Evolutionary conservation across 2,113 vertebrate species (phyloP), one percentile per base, ranked within the genome.

Genomic region (Stomatorhinus ivindoensis): DNA sequence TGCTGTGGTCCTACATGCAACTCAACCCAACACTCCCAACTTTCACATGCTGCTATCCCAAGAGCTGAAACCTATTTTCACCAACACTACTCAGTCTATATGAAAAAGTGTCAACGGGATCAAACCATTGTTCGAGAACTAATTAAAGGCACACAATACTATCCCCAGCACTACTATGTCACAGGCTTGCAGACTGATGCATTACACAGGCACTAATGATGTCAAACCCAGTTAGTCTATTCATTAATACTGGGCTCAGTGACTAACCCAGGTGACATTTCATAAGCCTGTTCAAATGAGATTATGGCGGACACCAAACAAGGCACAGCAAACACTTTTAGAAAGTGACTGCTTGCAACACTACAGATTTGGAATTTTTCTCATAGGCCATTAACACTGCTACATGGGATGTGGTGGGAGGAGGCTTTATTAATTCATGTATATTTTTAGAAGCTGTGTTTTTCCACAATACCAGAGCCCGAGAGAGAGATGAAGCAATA

Each of bases 381-480:
- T 27, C n/a, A 61, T n/a, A 65, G 21, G 19, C 15, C 24, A 7
- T 44, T 47, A 35, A 15, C n/a, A 21, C 42, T 50, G 8, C 48
- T n/a, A 35, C 19, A 88, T 13, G 31, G 31, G 48, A 19, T 35
- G 61, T 69, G n/a, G 61, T 11, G 10, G n/a, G 65, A 80, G 47
- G 65, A 13, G 46, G 61, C 87, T n/a, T 48, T 21, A 48, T 44
- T 73, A 47, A 69, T 69, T 35, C 46, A 82, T 51, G 35, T 39
- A 89, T 92, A 93, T 95, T 92, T 94, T 89, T 92, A 93, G 89
- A 89, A 83, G 47, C 90, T 39, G 90, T 94, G 91, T 94, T 95
- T 94, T 94, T 95, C 94, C 94, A 94, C 88, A 61, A 46, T 47
- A 91, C 90, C 89, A 94, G 89, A 89, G 87, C 65, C 61, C 21